Evolutionary conservation across 2,797 vertebrate genomes (phyloP), one percentile per base, ranked within the genome.

Genomic region (Dallia pectoralis): DNA sequence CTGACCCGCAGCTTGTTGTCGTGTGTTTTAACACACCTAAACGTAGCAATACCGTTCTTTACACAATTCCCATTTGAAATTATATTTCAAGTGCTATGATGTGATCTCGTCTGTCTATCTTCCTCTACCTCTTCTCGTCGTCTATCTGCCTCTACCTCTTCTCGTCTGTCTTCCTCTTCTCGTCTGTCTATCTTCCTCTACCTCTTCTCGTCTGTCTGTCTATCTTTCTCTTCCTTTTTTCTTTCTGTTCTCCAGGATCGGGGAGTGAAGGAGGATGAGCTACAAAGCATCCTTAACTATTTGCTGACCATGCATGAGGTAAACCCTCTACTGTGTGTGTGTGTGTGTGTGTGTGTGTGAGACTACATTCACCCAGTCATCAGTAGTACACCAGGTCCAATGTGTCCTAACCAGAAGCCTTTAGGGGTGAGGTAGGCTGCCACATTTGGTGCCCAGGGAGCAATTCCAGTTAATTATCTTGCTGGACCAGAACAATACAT

Each of bases 251-350:
- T 56, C 22, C 80, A 99, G 98, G 98, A 99, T 87, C 95, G 98
- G 72, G 97, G 98, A 1, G 97, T 99, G 77, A 99, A 99, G 87
- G 98, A 99, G 91, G 98, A 99, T 75, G 98, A 99, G 89, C 92
- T 99, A n/a, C 98, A 99, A 90, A 99, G 98, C 87, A 97, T 98
- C 78, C 91, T 99, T 81, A 99, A 99, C 92, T 99, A 98, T 87
- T 90, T 99, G 69, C 79, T 99, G 88, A 99, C 97, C 77, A 99
- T 99, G 97, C 97, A 98, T 27, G 97, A 99, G 96, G 97, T 99
- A 94, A 70, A 47, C 19, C 14, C 15, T 19, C 30, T 8, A 36
- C 16, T 59, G 16, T 27, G n/a, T 53, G 27, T 33, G 29, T 53
- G 68, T 51, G 27, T 32, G 68, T 15, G 68, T 12, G 51, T 19